Evolutionary conservation across 2,888 invertebrate species (phyloP).

Genomic region (Noctua fimbriata): DNA sequence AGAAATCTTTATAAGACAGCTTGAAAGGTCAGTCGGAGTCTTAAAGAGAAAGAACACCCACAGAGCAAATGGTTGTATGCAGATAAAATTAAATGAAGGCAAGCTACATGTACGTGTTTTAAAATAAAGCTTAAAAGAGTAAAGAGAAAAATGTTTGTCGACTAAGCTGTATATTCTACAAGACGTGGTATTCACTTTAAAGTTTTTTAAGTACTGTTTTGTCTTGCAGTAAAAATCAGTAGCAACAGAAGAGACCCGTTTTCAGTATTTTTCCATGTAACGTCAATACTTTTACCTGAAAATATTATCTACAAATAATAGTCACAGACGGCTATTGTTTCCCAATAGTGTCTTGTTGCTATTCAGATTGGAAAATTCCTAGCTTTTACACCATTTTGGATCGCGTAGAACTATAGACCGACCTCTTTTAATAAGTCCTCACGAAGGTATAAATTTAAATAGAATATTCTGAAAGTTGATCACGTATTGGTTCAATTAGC

Average conservation of each 20-base stretch:
- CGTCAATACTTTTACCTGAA: neutral
- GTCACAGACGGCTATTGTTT: neutral
- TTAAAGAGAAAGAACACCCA: conserved; percentile 51
- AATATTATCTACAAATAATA: neutral
- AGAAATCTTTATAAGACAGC: conserved; percentile 50
- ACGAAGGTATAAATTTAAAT: too few relatives aligned
- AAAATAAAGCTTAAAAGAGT: conserved; percentile 22
- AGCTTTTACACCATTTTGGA: conserved; percentile 8
- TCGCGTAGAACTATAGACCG: neutral
- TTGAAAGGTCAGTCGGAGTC: conserved; percentile 48
- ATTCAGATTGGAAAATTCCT: conserved; percentile 23
- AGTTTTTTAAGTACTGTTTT: neutral
- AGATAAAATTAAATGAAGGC: conserved; percentile 59
- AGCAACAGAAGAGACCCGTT: neutral
- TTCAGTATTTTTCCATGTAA: neutral
- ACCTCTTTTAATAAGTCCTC: too few relatives aligned
- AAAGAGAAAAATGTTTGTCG: conserved; percentile 2
- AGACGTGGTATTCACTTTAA: neutral
- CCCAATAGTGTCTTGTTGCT: neutral
- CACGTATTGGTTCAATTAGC: too few relatives aligned
- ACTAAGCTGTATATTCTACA: conserved; percentile 1
- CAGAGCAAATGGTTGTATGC: conserved; percentile 41
- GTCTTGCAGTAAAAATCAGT: neutral
- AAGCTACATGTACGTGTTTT: conserved; percentile 15
- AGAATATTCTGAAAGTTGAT: too few relatives aligned